Conservation (phyloP, 2,113 vertebrate species). For the Burhinus bistriatus region DNA sequence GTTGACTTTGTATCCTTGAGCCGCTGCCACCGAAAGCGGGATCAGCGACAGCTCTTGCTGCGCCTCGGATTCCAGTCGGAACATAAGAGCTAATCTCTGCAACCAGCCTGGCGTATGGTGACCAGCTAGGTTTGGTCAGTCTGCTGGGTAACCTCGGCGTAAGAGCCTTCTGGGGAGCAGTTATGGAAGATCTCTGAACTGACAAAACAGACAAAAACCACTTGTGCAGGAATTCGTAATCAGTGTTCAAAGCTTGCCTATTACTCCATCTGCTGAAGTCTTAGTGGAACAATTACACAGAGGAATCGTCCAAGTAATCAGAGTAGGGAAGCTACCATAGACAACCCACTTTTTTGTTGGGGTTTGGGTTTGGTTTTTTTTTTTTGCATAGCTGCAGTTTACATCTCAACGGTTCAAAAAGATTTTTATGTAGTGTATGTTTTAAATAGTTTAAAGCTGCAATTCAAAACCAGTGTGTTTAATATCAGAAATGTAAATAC, state of each 20-base stretch:
- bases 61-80: accelerated
- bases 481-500: background rate
- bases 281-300: background rate
- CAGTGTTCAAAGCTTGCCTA: background rate
- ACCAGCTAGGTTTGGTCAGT: background rate
- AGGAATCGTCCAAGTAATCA: background rate
- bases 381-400: background rate
- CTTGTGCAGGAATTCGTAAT: background rate
- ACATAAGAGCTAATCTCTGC: background rate
- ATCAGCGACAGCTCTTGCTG: background rate
- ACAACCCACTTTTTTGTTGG: no score
- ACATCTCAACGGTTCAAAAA: background rate
- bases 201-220: background rate
- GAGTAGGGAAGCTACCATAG: background rate
- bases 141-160: background rate
- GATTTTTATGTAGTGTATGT: background rate
- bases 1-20: background rate
- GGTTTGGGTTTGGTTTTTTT: no score
- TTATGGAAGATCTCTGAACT: background rate
- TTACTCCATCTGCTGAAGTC: conserved; percentile 13
- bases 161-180: background rate
- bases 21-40: background rate
- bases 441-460: background rate
- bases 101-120: accelerated
- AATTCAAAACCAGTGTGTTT: background rate